Evolutionary conservation across 2,888 invertebrate species (phyloP), one percentile per base, ranked within the genome.

Genomic region (Phyllotreta cruciferae): DNA sequence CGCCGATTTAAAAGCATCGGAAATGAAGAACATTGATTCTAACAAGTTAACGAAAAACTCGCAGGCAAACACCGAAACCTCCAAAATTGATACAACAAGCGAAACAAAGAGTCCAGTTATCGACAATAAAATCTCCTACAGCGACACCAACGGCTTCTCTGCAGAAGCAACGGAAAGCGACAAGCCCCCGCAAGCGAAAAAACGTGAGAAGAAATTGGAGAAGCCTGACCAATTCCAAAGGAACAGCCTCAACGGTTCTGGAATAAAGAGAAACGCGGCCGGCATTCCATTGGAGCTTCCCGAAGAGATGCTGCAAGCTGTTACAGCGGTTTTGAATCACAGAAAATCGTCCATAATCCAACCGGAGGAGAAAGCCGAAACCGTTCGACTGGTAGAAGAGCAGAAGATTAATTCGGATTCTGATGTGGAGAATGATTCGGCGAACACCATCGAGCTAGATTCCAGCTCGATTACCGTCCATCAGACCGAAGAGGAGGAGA

Each of bases 391-490:
- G 24, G 24, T 24, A 24, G 24, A 24, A 24, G 24, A 24, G 24
- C 24, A 24, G 4, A 24, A 24, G 24, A 4, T 24, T 4, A 79
- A 78, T 66, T 83, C 85, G 0, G 85, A 85, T 69, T 85, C 85
- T 1, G 85, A 84, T 64, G 79, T 81, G 1, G 85, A 85, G 65
- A 81, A 79, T 37, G 84, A 81, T 56, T 80, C 81, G 1, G 81
- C 80, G 0, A 90, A 89, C 24, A 90, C 89, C 0, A 90, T 91
- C 58, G 90, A 91, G 76, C 79, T 91, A 14, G 90, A 90, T 74
- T 86, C 90, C 2, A 87, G 89, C 65, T 90, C 91, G 71, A 89
- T 91, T 57, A 90, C 90, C 3, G 87, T 90, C 42, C 90, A 91
- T 74, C 89, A 89, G 75, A 87, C 87, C 8, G 87, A 88, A 41